Evolutionary conservation across 2,888 invertebrate species (phyloP).

Genomic region (Tenthredo scrophulariae): DNA sequence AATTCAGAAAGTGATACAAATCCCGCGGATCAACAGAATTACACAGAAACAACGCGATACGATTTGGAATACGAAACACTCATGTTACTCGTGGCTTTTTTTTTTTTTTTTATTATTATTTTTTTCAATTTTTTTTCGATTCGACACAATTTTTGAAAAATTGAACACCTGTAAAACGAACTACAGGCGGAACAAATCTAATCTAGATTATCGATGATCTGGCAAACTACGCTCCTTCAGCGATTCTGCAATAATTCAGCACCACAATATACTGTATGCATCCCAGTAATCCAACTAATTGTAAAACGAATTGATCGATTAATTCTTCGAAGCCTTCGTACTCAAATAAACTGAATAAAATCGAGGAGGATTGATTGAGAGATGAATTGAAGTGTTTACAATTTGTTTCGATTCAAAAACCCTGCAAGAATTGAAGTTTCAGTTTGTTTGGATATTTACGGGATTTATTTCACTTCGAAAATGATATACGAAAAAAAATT

Average conservation of each 20-base stretch:
- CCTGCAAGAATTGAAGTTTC: not conserved
- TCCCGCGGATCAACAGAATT: conserved; percentile 53
- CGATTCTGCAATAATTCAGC: too few relatives aligned
- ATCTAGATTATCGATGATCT: too few relatives aligned
- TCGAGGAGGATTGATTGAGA: not conserved
- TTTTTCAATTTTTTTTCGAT: not conserved
- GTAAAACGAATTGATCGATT: not conserved
- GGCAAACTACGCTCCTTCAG: not conserved
- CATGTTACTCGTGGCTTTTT: not conserved
- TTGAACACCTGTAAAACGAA: not conserved
- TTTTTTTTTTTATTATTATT: not conserved
- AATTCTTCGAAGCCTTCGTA: not conserved
- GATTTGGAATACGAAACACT: conserved; percentile 13
- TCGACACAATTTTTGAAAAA: not conserved
- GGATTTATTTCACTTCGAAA: not conserved
- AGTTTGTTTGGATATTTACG: not conserved
- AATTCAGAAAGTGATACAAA: conserved; percentile 54
- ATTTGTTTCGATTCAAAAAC: not conserved
- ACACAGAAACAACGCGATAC: conserved; percentile 30
- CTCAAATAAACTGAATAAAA: not conserved
- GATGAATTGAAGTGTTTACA: not conserved
- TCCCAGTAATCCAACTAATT: too few relatives aligned
- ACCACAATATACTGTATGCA: too few relatives aligned
- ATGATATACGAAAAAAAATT: not conserved
- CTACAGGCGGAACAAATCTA: not conserved